Conservation (phyloP, 2,888 invertebrate genomes). For the Pinctada fucata region DNA sequence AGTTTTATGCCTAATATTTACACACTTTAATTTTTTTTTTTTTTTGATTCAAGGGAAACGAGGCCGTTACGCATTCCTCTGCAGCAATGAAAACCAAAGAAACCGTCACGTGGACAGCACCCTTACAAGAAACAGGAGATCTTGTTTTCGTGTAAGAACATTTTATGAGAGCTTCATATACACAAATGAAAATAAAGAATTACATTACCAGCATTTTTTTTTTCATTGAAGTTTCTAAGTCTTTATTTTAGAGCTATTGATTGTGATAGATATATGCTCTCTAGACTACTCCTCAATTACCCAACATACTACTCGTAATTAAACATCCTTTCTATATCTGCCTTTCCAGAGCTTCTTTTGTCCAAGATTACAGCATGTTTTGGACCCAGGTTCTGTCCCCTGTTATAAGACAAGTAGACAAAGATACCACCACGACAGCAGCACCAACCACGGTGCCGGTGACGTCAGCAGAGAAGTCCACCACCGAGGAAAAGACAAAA, state of each 20-base stretch:
- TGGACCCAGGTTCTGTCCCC: conserved; percentile 42
- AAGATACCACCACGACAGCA: background rate
- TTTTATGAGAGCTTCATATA: background rate
- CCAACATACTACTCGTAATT: too few species aligned
- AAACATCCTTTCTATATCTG: too few species aligned
- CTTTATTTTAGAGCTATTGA: too few species aligned
- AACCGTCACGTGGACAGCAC: conserved; percentile 40
- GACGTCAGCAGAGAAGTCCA: background rate
- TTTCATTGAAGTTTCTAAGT: too few species aligned
- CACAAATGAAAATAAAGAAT: too few species aligned
- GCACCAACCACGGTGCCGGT: background rate
- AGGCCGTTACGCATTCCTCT: conserved; percentile 28
- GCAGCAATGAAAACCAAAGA: conserved; percentile 17
- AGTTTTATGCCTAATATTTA: background rate
- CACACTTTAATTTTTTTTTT: background rate
- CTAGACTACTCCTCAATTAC: too few species aligned
- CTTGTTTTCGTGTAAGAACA: conserved; percentile 34
- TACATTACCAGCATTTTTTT: too few species aligned
- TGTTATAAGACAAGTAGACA: conserved; percentile 5
- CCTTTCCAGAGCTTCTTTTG: conserved; percentile 47
- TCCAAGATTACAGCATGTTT: conserved; percentile 42
- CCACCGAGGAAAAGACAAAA: background rate
- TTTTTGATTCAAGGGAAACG: conserved; percentile 8
- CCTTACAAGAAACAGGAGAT: conserved; percentile 17
- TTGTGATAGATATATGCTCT: too few species aligned